These are phyloP conservation scores for Falco punctatus DNA, from an alignment of 2,113 vertebrate species.

Conservation along the genomic window DNA sequence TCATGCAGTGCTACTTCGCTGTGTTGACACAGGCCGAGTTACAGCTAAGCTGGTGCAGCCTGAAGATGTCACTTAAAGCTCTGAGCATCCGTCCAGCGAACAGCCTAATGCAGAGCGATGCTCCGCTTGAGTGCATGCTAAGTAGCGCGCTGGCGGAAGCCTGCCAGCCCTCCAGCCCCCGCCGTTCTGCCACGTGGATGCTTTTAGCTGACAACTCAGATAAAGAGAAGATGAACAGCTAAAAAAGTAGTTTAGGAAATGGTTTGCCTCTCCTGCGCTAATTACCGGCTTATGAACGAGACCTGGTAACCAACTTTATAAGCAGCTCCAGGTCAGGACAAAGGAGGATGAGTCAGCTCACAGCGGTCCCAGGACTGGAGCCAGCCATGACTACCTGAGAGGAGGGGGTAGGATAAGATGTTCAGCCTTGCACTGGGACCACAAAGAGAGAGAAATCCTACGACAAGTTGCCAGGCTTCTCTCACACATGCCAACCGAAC, in stretches of 20 bases:
- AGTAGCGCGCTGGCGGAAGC: not conserved
- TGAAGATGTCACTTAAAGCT: not conserved
- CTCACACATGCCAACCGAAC: not conserved
- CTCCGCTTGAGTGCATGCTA: accelerated
- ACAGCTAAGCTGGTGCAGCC: not conserved
- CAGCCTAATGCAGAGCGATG: not conserved
- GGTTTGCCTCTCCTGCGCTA: not conserved
- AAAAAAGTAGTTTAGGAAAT: not conserved
- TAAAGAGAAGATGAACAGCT: not conserved
- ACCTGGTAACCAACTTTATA: not conserved
- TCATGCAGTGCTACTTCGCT: accelerated
- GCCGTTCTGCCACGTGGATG: not conserved
- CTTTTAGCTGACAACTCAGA: not conserved
- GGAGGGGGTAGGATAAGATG: not conserved
- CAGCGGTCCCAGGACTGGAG: not conserved
- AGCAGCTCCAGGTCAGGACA: not conserved
- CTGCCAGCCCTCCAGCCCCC: not conserved
- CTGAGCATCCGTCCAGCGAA: accelerated
- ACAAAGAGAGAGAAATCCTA: not conserved
- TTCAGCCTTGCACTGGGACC: accelerated
- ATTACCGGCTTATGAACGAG: not conserved
- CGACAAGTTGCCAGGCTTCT: not conserved
- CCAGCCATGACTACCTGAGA: not conserved
- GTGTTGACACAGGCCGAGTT: not conserved
- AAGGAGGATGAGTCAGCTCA: not conserved